Base-by-base conservation (phyloP, 2,888 invertebrate genomes). In the Caenorhabditis macrosperma region DNA sequence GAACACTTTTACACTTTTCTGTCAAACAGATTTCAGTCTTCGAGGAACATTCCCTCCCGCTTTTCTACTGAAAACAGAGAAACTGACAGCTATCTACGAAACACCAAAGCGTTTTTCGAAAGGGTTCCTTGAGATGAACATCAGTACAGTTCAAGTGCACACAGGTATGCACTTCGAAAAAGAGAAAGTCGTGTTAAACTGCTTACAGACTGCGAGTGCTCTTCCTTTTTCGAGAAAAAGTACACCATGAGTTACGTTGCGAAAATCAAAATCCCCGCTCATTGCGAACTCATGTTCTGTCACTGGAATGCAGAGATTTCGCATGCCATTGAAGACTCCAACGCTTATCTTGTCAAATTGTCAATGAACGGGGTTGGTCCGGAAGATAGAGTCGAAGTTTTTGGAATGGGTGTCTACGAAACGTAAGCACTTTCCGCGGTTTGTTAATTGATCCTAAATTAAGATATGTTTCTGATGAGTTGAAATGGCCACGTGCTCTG, bases 251-350 rank as follows among this genome's bases (percentile, higher is more conserved):
- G 24, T 0, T 22, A 38, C 15, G 22, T 15, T 12, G n/a, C 38
- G 5, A 17, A 10, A 55, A 26, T 59, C 3, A 20, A 5, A 2
- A 59, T 59, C 15, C 57, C 57, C 12, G 38, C 57, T 24, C 24
- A 41, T 17, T 61, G 61, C 10, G 46, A 61, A 0, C 7, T 48
- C 9, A 61, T 61, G 30, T 61, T 48, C 20, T 61, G 61, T 33
- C 20, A 30, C 6, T 61, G 61, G 61, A 28, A 38, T 15, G 38
- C 12, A 12, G 9, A 38, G 9, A 12, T 38, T 38, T 2, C 3
- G 38, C 6, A 38, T 38, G 15, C 38, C 15, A 5, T 9, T 12
- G 12, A 9, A 12, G 12, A 2, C 9, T 3, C 3, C 38, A 12
- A 9, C 15, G 6, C 3, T 5, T 38, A 38, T 38, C 3, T 10